Evolutionary conservation across 2,888 invertebrate genomes (phyloP).

Genomic region (Coelopa pilipes): DNA sequence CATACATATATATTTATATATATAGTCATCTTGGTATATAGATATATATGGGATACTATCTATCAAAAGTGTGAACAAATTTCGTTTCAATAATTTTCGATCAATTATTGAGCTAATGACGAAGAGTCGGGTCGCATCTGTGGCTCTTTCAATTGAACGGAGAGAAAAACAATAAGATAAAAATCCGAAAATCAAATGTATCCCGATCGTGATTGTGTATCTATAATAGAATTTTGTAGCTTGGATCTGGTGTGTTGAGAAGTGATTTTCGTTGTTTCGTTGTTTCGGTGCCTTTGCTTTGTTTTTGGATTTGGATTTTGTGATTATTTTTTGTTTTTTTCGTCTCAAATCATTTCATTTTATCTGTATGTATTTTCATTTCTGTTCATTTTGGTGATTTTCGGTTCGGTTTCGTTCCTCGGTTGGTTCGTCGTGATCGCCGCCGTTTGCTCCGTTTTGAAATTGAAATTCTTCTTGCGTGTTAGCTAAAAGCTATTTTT

Average conservation of each 20-base stretch:
- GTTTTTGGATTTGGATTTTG: conserved; percentile 17
- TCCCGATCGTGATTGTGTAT: conserved; percentile 40
- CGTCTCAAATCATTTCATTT: conserved; percentile 41
- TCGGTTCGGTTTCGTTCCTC: conserved; percentile 10
- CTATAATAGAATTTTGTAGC: conserved; percentile 42
- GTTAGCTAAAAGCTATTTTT: conserved; percentile 66
- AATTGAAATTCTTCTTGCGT: conserved; percentile 61
- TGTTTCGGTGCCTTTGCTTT: too few relatives aligned
- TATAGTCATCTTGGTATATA: too few relatives aligned
- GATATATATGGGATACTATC: too few relatives aligned
- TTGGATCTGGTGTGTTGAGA: conserved; percentile 24
- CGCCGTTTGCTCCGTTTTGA: conserved; percentile 42
- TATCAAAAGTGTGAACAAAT: conserved; percentile 3
- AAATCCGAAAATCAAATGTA: neutral
- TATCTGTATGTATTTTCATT: conserved; percentile 40
- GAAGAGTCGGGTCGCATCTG: neutral
- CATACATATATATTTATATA: neutral
- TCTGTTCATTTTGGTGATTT: conserved; percentile 41
- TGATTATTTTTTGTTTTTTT: conserved; percentile 39
- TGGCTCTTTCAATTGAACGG: neutral
- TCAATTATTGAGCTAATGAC: neutral
- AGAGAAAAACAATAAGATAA: neutral
- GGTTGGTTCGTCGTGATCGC: conserved; percentile 25
- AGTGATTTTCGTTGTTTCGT: conserved; percentile 38
- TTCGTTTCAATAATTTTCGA: neutral